phyloP scores from a whole-genome alignment of 2,888 invertebrate genomes.

The Sarcophaga subvicina region DNA sequence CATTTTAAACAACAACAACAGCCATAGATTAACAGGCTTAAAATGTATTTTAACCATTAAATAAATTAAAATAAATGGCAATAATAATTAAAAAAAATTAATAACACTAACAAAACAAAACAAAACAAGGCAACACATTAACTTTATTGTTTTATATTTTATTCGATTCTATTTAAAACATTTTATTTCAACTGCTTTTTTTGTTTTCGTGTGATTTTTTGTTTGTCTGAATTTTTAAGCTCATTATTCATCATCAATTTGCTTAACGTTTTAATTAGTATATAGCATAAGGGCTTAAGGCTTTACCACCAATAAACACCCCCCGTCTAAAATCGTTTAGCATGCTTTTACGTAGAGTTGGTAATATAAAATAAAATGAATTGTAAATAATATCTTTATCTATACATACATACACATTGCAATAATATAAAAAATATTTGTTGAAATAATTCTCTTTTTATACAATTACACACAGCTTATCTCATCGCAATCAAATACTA shows the following conservation, averaged over 20 bases:
- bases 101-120: conserved; percentile 51
- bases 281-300: conserved; percentile 8
- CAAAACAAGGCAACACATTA: conserved; percentile 66
- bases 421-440: not conserved
- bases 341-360: conserved; percentile 42
- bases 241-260: conserved; percentile 51
- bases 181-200: conserved; percentile 5
- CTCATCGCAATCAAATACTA: conserved; percentile 35
- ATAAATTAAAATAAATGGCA: conserved; percentile 31
- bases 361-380: not conserved
- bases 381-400: conserved; percentile 18
- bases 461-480: conserved; percentile 6
- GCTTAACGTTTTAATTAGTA: conserved; percentile 1
- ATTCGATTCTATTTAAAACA: not conserved
- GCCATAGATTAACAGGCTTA: conserved; percentile 23
- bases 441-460: not conserved
- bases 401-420: not conserved
- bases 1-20: conserved; percentile 4
- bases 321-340: not conserved
- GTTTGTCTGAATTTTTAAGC: conserved; percentile 33
- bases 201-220: conserved; percentile 5
- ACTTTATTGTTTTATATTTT: conserved; percentile 27
- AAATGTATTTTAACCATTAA: conserved; percentile 22
- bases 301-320: not conserved
- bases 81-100: conserved; percentile 27